A percentile compares a stretch with the other conserved stretches of the same genome.
These are phyloP conservation scores for Harpegnathos saltator DNA, from an alignment of 1,140 invertebrate species.

Conservation along the genomic window DNA sequence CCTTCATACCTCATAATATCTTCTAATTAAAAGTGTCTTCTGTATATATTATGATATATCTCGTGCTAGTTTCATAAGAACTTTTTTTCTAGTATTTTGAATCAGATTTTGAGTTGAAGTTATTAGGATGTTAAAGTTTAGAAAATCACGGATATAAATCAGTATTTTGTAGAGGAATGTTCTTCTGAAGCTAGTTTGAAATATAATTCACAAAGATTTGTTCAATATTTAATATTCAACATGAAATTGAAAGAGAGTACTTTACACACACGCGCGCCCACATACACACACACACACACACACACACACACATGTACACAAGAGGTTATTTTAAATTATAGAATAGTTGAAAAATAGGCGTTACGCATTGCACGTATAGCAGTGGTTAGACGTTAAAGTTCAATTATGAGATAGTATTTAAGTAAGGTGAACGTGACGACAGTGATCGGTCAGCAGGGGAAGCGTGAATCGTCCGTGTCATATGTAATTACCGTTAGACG, in stretches of 20 bases:
- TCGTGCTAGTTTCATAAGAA: not conserved
- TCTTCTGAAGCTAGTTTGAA: too few relatives aligned
- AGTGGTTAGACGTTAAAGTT: not conserved
- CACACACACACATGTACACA: too few relatives aligned
- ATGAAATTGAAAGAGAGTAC: too few relatives aligned
- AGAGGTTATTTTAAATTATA: not conserved
- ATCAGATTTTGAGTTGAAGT: not conserved
- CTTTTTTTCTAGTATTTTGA: not conserved
- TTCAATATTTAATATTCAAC: too few relatives aligned
- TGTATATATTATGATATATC: too few relatives aligned
- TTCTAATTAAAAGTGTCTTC: too few relatives aligned
- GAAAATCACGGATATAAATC: too few relatives aligned
- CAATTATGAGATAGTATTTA: constrained; percentile 15
- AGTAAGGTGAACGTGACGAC: constrained; percentile 9
- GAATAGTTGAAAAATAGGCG: not conserved
- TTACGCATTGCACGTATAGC: not conserved
- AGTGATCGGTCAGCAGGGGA: constrained; percentile 9
- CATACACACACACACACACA: too few relatives aligned
- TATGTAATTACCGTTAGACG: constrained; percentile 60
- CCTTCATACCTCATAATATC: not conserved
- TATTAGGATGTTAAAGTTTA: too few relatives aligned
- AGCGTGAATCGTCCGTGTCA: constrained; percentile 40
- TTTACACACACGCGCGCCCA: too few relatives aligned
- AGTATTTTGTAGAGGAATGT: too few relatives aligned
- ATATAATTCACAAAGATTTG: too few relatives aligned